Evolutionary conservation across 2,113 vertebrate genomes (phyloP), one percentile per base, ranked within the genome.

Genomic region (Cinclus cinclus): DNA sequence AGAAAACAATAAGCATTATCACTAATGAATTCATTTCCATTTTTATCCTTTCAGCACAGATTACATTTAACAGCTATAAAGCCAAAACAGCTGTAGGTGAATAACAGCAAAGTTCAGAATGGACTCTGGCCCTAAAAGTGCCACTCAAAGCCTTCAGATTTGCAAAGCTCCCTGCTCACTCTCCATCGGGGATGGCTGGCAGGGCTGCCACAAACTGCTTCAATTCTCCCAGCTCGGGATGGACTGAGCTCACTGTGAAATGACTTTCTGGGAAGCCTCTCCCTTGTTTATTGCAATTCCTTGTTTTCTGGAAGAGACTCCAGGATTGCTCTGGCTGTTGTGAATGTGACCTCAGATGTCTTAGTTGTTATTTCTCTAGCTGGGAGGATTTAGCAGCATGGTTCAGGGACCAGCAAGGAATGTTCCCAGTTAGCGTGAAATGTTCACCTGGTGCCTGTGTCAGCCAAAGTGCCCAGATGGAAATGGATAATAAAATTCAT

Each of bases 241-340:
- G 70, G 37, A 62, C 89, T 91, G 91, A 94, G 89, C 81, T 95
- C 90, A 65, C 79, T 83, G 78, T 5, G 56, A 77, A 88, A 80
- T 15, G 14, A 35, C 50, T 70, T 90, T 77, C 82, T 90, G 87
- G 68, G 87, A 96, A 95, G 76, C 85, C 90, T 94, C 94, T 96
- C 92, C 92, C 92, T 90, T 96, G 90, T 88, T 95, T 92, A 65
- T 60, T 70, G 42, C 68, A 65, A 69, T 50, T 39, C 49, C 68
- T 86, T 59, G 33, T 76, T 70, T 84, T 79, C 82, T 95, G 87
- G 92, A 94, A 74, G 39, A 79, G 58, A 20, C 23, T 18, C 24
- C 0, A 12, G 71, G 80, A 41, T 52, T 60, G n/a, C 64, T 79
- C 92, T 92, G 78, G 78, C 74, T 69, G 0, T 62, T 28, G 39